Conservation (phyloP, 2,888 invertebrate species). For the Stegana nigrithorax region DNA sequence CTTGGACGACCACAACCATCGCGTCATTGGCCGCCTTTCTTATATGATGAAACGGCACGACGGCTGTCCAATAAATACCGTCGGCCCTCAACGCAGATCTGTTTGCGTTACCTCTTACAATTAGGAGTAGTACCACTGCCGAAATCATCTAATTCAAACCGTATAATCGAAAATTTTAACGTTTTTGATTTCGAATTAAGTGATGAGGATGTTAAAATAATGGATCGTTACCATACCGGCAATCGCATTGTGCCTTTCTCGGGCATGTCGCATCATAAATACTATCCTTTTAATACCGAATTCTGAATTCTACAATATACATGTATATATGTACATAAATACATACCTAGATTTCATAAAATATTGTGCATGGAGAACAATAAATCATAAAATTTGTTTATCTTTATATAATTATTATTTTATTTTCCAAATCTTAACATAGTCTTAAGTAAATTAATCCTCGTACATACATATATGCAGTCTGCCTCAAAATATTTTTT, state of each 20-base stretch:
- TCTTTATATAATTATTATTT: no score
- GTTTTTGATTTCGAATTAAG: conserved; percentile 73
- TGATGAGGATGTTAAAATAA: conserved; percentile 68
- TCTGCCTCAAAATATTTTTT: no score
- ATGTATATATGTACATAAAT: neutral
- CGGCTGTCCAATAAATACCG: conserved; percentile 73
- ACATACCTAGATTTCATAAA: no score
- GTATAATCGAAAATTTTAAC: conserved; percentile 71
- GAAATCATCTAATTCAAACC: conserved; percentile 71
- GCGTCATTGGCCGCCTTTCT: conserved; percentile 70
- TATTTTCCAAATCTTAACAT: no score
- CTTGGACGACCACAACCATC: conserved; percentile 75
- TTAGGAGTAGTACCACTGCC: conserved; percentile 71
- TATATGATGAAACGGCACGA: conserved; percentile 66
- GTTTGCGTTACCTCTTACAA: conserved; percentile 74
- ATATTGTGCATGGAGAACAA: no score
- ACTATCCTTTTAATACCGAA: conserved; percentile 62
- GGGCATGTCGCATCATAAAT: conserved; percentile 59
- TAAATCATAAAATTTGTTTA: no score
- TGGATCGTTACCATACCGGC: conserved; percentile 54
- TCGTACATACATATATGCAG: no score
- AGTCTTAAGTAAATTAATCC: no score
- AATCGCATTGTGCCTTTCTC: conserved; percentile 60
- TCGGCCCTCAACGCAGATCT: conserved; percentile 75
- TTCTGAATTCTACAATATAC: conserved; percentile 39